These are phyloP conservation scores for Hemistola chrysoprasaria DNA, from an alignment of 2,888 invertebrate species.

Conservation along the genomic window DNA sequence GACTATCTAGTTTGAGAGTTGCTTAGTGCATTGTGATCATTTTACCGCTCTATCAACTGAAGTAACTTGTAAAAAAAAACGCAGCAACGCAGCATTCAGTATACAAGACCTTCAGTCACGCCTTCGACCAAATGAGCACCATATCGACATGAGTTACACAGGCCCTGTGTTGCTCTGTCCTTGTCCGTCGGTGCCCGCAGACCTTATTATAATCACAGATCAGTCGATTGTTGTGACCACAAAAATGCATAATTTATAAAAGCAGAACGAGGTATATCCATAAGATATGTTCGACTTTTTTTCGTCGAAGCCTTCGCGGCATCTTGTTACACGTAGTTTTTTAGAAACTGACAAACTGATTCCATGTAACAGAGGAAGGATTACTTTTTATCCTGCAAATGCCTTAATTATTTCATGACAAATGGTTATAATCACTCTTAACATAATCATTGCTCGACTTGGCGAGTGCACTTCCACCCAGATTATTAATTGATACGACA, in stretches of 20 bases:
- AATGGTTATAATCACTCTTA: conserved; percentile 29
- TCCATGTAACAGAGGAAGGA: conserved; percentile 43
- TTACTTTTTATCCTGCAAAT: conserved; percentile 45
- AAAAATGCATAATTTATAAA: conserved; percentile 77
- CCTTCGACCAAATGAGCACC: conserved; percentile 50
- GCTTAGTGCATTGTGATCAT: too few species aligned
- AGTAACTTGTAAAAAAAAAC: too few species aligned
- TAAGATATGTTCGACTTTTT: conserved; percentile 50
- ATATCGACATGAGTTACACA: conserved; percentile 48
- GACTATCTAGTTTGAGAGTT: too few species aligned
- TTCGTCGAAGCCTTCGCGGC: conserved; percentile 46
- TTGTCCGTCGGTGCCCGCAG: conserved; percentile 62
- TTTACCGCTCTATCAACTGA: too few species aligned
- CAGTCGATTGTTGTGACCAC: conserved; percentile 73
- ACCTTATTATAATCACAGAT: conserved; percentile 79
- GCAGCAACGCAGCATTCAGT: too few species aligned
- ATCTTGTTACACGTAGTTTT: conserved; percentile 59
- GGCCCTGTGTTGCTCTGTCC: conserved; percentile 36
- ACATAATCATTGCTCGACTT: too few species aligned
- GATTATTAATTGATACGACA: conserved; percentile 25
- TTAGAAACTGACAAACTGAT: conserved; percentile 47
- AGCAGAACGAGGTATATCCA: conserved; percentile 56
- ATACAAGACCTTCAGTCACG: conserved; percentile 48
- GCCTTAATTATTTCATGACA: conserved; percentile 43
- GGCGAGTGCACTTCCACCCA: too few species aligned